These are phyloP conservation scores for Elephantulus edwardii DNA, from an alignment of 2,113 vertebrate genomes.

Conservation along the genomic window DNA sequence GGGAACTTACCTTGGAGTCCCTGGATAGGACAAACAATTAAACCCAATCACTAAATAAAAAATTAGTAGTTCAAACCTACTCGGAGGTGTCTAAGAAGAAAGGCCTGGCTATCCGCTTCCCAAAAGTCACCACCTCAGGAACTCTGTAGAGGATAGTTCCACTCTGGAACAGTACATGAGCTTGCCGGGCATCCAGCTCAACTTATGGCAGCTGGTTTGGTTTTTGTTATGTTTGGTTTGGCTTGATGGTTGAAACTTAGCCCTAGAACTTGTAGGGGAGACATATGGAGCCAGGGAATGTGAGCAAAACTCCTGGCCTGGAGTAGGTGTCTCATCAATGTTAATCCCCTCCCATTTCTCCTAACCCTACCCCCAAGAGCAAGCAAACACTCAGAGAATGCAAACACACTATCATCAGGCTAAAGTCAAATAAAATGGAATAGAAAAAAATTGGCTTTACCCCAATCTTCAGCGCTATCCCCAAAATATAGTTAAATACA, in stretches of 20 bases:
- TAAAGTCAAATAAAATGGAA: slow-evolving; percentile 39
- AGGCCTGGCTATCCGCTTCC: not conserved
- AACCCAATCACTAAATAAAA: not conserved
- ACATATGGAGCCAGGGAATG: not conserved
- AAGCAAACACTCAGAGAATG: slow-evolving; percentile 26
- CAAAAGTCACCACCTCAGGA: not conserved
- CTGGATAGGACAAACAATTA: not conserved
- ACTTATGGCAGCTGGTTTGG: not conserved
- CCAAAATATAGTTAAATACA: not conserved
- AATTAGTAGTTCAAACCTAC: not conserved
- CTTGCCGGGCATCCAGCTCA: not conserved
- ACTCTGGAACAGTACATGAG: not conserved
- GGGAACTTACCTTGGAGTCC: not conserved
- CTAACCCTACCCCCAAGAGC: not conserved
- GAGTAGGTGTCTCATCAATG: not conserved
- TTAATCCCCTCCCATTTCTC: not conserved
- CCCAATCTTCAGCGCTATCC: not conserved
- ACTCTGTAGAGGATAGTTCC: not conserved
- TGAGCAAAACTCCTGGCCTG: not conserved
- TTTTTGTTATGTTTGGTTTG: not conserved
- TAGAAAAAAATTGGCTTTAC: not conserved
- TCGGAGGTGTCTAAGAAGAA: not conserved
- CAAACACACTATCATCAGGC: not conserved
- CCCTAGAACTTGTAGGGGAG: not conserved
- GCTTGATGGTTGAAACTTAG: not conserved